Conservation (phyloP, 2,888 invertebrate genomes). For the Brachypterus glaber region DNA sequence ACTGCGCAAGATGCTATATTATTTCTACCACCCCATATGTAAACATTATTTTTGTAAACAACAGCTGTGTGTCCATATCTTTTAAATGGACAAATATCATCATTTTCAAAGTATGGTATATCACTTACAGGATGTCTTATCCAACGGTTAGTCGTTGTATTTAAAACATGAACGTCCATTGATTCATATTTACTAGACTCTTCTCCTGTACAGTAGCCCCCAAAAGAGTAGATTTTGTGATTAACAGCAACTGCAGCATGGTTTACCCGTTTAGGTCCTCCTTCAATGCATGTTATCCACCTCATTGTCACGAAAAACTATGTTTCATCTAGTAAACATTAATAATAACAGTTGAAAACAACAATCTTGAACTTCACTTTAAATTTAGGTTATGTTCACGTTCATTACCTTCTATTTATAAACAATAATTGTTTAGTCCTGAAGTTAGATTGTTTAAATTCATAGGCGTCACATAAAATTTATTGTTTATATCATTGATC, state of each 20-base stretch:
- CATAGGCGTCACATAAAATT: no score
- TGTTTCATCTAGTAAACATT: conserved; percentile 1
- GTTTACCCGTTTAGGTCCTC: conserved; percentile 85
- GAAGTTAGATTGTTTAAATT: no score
- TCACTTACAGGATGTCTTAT: conserved; percentile 45
- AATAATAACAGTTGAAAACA: no score
- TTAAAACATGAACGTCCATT: conserved; percentile 79
- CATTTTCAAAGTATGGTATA: conserved; percentile 42
- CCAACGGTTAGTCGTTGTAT: conserved; percentile 62
- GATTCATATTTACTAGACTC: conserved; percentile 64
- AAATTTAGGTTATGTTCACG: no score
- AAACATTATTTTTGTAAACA: conserved; percentile 64
- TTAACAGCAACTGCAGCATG: conserved; percentile 81
- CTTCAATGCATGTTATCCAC: conserved; percentile 81
- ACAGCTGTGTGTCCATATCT: conserved; percentile 91
- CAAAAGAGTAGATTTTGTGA: conserved; percentile 78
- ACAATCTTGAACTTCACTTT: no score
- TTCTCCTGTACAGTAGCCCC: conserved; percentile 83
- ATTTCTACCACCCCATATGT: conserved; percentile 89
- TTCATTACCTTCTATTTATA: no score
- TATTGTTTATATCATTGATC: no score
- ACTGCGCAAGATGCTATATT: conserved; percentile 72
- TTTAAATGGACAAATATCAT: conserved; percentile 60
- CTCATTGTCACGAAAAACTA: conserved; percentile 48
- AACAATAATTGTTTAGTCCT: no score